Evolutionary conservation across 2,113 vertebrate species (phyloP), one percentile per base, ranked within the genome.

Genomic region (Hiodon alosoides): DNA sequence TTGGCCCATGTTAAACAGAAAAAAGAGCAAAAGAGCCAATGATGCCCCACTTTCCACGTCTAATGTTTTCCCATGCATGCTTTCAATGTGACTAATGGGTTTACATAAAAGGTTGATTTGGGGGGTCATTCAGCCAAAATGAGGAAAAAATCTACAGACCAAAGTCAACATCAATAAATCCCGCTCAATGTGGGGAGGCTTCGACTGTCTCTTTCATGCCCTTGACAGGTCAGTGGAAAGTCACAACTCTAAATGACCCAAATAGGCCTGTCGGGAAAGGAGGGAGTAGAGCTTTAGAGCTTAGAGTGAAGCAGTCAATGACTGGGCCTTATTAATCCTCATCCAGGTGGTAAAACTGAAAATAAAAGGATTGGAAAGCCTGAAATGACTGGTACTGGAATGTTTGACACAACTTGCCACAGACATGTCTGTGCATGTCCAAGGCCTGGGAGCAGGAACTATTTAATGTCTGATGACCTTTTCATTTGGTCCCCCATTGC

Each of bases 91-190:
- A 48, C 61, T 61, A 73, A 88, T 85, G 80, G 85, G 83, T 87
- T 89, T 83, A 88, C 80, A 84, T 85, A 84, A 86, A 82, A 74
- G 84, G 81, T 86, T 77, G 70, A 87, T 85, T 55, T 61, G 73
- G 54, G 31, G 31, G 86, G 83, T 87, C 84, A 86, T 74, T 70
- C 31, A 57, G 79, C 75, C 82, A 76, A 83, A 85, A 83, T 80
- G 65, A 83, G 75, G 78, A 81, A 62, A 77, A 64, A 50, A 31
- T 2, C 31, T 31, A 14, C 59, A 73, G 76, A 13, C 60, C 72
- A 74, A 71, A 69, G 74, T 74, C 77, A 76, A 52, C 75, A 81
- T 76, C 77, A 80, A 78, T 76, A 78, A 48, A 53, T 62, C 48
- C 66, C 71, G 50, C 10, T 16, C 77, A 16, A 73, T 83, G 76